Evolutionary conservation across 2,797 vertebrate species (phyloP).

Genomic region (Leptodactylus fallax): DNA sequence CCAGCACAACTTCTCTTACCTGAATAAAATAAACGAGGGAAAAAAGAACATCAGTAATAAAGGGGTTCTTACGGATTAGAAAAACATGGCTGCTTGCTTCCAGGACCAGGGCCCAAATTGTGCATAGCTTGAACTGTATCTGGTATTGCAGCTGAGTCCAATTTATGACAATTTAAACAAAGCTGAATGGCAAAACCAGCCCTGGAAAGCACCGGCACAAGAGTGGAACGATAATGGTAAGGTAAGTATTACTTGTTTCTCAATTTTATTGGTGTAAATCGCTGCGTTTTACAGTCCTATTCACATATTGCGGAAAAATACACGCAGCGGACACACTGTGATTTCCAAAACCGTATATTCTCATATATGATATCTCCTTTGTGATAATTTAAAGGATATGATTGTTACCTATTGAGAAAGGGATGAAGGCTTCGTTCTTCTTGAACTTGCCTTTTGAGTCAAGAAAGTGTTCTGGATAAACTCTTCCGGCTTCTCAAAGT

Average conservation of each 20-base stretch:
- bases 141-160: background rate
- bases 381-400: background rate
- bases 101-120: too few species aligned
- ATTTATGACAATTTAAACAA: background rate
- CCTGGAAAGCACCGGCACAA: too few species aligned
- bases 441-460: constrained; percentile 56
- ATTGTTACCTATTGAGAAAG: constrained; percentile 68
- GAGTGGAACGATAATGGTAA: too few species aligned
- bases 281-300: too few species aligned
- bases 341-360: too few species aligned
- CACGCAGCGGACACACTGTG: too few species aligned
- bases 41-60: background rate
- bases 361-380: background rate
- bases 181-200: too few species aligned
- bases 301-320: too few species aligned
- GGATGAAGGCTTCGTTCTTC: constrained; percentile 71
- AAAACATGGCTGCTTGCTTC: too few species aligned
- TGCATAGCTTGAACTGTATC: too few species aligned
- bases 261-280: too few species aligned
- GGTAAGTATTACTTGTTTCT: too few species aligned
- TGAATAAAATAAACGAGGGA: background rate
- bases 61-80: background rate
- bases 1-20: constrained; percentile 23
- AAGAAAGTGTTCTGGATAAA: constrained; percentile 66
- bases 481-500: constrained; percentile 59